Evolutionary conservation across 2,797 vertebrate species (phyloP).

Genomic region (Brachyalestes nurse): DNA sequence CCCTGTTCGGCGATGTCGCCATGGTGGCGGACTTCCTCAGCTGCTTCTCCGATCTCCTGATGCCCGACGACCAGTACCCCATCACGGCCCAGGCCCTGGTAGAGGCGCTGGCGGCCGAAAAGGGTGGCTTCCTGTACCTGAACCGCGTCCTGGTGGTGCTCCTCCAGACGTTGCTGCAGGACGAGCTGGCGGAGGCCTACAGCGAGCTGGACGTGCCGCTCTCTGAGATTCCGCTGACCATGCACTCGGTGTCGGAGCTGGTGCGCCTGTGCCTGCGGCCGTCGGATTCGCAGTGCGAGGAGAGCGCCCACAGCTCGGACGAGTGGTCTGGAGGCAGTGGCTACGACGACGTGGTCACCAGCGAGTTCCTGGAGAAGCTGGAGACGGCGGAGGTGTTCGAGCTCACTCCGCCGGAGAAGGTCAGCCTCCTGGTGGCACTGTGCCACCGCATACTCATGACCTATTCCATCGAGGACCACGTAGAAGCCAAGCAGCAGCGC

Average conservation of each 20-base stretch:
- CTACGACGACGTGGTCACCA: slow-evolving; percentile 90
- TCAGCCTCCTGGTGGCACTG: slow-evolving; percentile 87
- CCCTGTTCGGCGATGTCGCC: slow-evolving; percentile 92
- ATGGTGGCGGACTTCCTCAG: slow-evolving; percentile 95
- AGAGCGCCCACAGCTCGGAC: slow-evolving; percentile 79
- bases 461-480: slow-evolving; percentile 94
- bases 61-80: slow-evolving; percentile 94
- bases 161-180: slow-evolving; percentile 93
- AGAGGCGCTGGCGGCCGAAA: slow-evolving; percentile 92
- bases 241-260: slow-evolving; percentile 93
- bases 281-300: slow-evolving; percentile 86
- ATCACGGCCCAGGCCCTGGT: slow-evolving; percentile 89
- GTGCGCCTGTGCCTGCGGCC: slow-evolving; percentile 93
- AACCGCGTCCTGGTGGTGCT: slow-evolving; percentile 93
- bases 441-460: slow-evolving; percentile 98
- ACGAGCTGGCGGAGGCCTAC: slow-evolving; percentile 96
- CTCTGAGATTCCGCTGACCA: slow-evolving; percentile 94
- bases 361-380: slow-evolving; percentile 92
- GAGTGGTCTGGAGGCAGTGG: slow-evolving; percentile 68
- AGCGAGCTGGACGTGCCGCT: slow-evolving; percentile 93
- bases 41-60: slow-evolving; percentile 89
- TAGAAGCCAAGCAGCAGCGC: slow-evolving; percentile 90
- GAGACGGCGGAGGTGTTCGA: slow-evolving; percentile 94
- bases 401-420: slow-evolving; percentile 89
- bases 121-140: slow-evolving; percentile 92